Conservation (phyloP, 2,888 invertebrate genomes). For the Eilema depressum region DNA sequence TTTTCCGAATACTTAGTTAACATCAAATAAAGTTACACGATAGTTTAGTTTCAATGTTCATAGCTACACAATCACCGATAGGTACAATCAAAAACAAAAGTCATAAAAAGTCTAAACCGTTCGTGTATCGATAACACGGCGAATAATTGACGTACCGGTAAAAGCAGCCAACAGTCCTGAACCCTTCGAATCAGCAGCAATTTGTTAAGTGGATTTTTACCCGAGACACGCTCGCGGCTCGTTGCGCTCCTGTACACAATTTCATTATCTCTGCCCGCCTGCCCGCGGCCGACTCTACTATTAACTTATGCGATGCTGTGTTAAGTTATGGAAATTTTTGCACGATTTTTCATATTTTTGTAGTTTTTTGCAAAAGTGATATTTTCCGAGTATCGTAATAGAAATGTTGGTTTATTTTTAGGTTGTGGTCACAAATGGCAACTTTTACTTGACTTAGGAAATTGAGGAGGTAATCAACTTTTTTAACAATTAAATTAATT, state of each 20-base stretch:
- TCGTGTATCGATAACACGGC: slow-evolving; percentile 79
- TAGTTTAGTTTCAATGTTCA: neutral
- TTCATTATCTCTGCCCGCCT: slow-evolving; percentile 85
- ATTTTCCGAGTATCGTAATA: too few relatives aligned
- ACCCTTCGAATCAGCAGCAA: slow-evolving; percentile 87
- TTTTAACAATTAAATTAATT: too few relatives aligned
- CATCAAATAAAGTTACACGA: neutral
- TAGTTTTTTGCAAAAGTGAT: neutral
- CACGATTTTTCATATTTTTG: slow-evolving; percentile 8
- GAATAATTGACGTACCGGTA: slow-evolving; percentile 83
- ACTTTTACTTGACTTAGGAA: neutral
- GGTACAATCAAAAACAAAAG: slow-evolving; percentile 42
- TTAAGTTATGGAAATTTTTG: slow-evolving; percentile 74
- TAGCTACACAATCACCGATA: slow-evolving; percentile 14
- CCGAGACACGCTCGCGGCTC: slow-evolving; percentile 86
- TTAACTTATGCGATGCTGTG: slow-evolving; percentile 82
- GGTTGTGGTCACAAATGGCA: neutral
- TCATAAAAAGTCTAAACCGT: slow-evolving; percentile 63
- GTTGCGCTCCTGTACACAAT: slow-evolving; percentile 87
- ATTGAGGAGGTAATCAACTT: neutral
- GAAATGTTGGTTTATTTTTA: neutral
- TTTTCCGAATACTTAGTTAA: too few relatives aligned
- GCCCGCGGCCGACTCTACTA: slow-evolving; percentile 77
- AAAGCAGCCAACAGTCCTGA: slow-evolving; percentile 86
- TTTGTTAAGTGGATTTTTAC: slow-evolving; percentile 88